Evolutionary conservation across 2,888 invertebrate genomes (phyloP).

Genomic region (Apocheima hispidaria): DNA sequence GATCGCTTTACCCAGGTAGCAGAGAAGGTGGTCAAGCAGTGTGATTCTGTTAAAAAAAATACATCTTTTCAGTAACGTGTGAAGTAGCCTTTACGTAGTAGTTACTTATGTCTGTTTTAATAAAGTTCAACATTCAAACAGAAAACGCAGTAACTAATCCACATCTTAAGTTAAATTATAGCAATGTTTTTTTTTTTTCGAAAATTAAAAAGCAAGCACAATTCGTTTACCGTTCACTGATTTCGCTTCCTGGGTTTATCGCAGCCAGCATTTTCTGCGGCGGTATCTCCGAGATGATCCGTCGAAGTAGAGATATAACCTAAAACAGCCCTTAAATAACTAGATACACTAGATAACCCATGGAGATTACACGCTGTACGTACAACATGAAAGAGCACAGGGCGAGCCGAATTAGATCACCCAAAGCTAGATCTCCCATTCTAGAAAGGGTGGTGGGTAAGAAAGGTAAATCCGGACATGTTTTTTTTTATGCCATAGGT

Average conservation of each 20-base stretch:
- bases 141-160: background rate
- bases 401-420: no score
- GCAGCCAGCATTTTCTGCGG: conserved; percentile 93
- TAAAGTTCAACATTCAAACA: no score
- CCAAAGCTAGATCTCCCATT: no score
- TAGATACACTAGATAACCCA: background rate
- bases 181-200: background rate
- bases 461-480: no score
- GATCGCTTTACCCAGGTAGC: conserved; percentile 96
- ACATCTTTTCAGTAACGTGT: background rate
- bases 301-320: conserved; percentile 93
- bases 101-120: no score
- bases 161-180: background rate
- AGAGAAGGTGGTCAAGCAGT: conserved; percentile 95
- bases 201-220: background rate
- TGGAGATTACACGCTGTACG: no score
- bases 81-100: no score
- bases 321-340: conserved; percentile 55
- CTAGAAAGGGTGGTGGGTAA: no score
- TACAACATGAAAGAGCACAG: no score
- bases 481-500: no score
- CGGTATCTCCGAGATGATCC: conserved; percentile 96
- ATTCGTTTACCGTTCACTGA: conserved; percentile 56
- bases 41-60: conserved; percentile 17
- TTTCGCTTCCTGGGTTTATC: conserved; percentile 85